phyloP scores from a whole-genome alignment of 2,888 invertebrate genomes.

The Volucella inanis region DNA sequence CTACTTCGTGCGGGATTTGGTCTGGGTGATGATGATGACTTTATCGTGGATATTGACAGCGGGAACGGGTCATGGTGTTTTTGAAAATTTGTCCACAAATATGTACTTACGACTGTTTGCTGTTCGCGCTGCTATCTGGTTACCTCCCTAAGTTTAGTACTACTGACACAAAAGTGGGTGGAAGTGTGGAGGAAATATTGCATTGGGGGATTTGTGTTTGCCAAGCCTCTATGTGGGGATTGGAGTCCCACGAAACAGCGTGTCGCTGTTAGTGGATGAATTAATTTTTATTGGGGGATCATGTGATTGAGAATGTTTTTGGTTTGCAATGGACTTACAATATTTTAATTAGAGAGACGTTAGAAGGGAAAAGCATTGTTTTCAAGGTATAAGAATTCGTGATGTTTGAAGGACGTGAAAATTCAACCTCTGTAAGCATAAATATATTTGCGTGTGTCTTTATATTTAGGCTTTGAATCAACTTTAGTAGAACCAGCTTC shows the following conservation, averaged over 20 bases:
- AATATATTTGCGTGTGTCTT: no score
- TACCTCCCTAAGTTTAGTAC: neutral
- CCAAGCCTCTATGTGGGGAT: slow-evolving; percentile 14
- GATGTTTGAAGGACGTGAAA: neutral
- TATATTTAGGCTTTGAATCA: no score
- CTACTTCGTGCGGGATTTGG: neutral
- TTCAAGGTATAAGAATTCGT: neutral
- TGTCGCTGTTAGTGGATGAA: slow-evolving; percentile 11
- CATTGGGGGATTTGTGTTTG: slow-evolving; percentile 14
- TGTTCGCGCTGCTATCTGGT: slow-evolving; percentile 16
- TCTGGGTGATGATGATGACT: slow-evolving; percentile 23
- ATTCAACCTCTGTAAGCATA: no score
- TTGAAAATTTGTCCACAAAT: slow-evolving; percentile 30
- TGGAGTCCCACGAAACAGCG: neutral
- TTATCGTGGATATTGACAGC: slow-evolving; percentile 12
- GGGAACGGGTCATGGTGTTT: neutral
- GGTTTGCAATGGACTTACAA: slow-evolving; percentile 14
- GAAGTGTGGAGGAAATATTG: neutral
- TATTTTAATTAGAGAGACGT: neutral
- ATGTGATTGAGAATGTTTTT: slow-evolving; percentile 3
- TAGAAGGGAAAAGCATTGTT: neutral
- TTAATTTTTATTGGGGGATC: slow-evolving; percentile 31
- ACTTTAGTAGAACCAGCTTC: no score
- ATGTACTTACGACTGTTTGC: slow-evolving; percentile 7
- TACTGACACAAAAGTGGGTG: neutral